Evolutionary conservation across 2,888 invertebrate species (phyloP), one percentile per base, ranked within the genome.

Genomic region (Drosophila maculinotata): DNA sequence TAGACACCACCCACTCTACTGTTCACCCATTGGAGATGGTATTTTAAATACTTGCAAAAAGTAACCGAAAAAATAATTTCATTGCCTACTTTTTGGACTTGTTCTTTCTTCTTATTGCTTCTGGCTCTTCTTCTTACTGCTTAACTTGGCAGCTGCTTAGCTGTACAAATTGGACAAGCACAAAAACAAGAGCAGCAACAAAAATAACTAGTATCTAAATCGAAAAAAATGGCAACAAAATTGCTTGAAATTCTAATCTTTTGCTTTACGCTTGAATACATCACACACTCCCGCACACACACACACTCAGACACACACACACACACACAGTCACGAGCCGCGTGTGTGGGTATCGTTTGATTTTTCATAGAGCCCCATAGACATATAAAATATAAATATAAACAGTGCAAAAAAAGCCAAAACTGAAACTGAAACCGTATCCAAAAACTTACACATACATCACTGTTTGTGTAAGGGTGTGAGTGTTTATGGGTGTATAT

Each of bases 191-290:
- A 67, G 12, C 45, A 49, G 35, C 47, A 54, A 33, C 23, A 58
- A 69, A 36, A 56, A 35, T 12, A 44, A 52, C 20, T 12, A 49
- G 45, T 45, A 39, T 31, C 44, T 36, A 39, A 64, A 58, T 54
- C 38, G 33, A 63, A 62, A 64, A 67, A 38, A 15, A 60, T 36
- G 26, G 20, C 41, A 30, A 59, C 36, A 74, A 79, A 79, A 76
- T 85, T 52, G 63, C 72, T 79, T 60, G 72, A 82, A 86, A 76
- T 74, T 83, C 84, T 83, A 83, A 83, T 83, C 83, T 86, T 71
- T 69, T 69, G 63, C 77, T 83, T 83, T 53, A 83, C 83, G 87
- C 83, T 81, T 86, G 87, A 83, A 72, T 86, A 73, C 77, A 44
- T 81, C 75, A 60, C 66, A 60, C 52, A 62, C 51, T 33, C 59